phyloP scores from a whole-genome alignment of 2,888 invertebrate genomes.

The Drosophila neonasuta region DNA sequence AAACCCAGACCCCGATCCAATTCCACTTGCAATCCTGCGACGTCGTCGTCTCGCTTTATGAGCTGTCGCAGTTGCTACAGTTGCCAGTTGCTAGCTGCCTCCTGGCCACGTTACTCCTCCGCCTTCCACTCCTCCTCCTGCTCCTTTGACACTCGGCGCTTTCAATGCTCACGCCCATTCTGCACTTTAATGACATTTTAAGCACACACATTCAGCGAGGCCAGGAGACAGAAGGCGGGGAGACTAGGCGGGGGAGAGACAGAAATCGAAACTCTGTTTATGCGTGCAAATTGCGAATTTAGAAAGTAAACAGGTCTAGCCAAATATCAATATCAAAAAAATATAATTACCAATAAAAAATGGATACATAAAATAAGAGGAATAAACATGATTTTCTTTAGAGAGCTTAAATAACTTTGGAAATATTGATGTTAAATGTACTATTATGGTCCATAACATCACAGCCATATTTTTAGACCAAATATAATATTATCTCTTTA shows the following conservation, averaged over 20 bases:
- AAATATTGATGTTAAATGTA: too few relatives aligned
- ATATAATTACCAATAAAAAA: too few relatives aligned
- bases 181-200: constrained; percentile 72
- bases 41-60: constrained; percentile 48
- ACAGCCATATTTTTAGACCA: too few relatives aligned
- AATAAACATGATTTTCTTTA: too few relatives aligned
- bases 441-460: too few relatives aligned
- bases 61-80: constrained; percentile 45
- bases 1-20: background rate
- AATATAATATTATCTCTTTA: too few relatives aligned
- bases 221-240: background rate
- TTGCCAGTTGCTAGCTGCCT: constrained; percentile 6
- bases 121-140: constrained; percentile 6
- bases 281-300: constrained; percentile 26
- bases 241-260: background rate
- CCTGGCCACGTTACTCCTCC: background rate
- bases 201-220: constrained; percentile 38
- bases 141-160: constrained; percentile 11
- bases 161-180: constrained; percentile 44
- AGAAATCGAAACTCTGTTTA: constrained; percentile 35
- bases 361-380: too few relatives aligned
- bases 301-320: constrained; percentile 2
- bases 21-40: background rate
- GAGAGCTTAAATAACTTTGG: too few relatives aligned
- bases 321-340: constrained; percentile 2